Conservation (phyloP, 2,888 invertebrate species). For the Reticulitermes lucifugus region DNA sequence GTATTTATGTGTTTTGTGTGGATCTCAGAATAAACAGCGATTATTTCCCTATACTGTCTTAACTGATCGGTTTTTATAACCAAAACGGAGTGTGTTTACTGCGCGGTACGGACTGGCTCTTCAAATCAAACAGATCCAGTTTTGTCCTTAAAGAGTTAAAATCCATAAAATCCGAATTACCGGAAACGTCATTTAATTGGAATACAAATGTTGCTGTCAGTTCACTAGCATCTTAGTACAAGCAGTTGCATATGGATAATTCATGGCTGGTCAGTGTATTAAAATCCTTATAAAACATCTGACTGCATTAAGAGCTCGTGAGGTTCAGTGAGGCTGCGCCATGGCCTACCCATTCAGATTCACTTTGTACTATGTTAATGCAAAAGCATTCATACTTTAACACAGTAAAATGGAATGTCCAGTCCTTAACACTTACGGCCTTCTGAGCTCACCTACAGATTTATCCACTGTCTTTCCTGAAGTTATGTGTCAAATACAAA, state of each 20-base stretch:
- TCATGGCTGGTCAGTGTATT: neutral
- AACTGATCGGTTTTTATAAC: no score
- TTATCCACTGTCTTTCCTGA: neutral
- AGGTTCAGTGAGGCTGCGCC: neutral
- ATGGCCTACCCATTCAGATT: no score
- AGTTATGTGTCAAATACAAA: conserved; percentile 2
- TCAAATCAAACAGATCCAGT: no score
- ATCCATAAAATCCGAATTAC: no score
- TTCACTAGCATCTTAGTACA: neutral
- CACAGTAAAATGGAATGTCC: conserved; percentile 19
- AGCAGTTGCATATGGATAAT: neutral
- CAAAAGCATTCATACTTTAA: conserved; percentile 13
- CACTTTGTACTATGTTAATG: conserved; percentile 11
- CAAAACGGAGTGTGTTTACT: no score
- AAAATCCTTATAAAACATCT: neutral
- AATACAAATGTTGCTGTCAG: neutral
- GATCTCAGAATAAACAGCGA: no score
- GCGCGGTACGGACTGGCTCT: no score
- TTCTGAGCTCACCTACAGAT: neutral
- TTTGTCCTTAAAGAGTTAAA: no score
- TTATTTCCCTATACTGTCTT: no score
- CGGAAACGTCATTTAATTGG: no score
- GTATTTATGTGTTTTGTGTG: no score
- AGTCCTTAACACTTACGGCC: neutral
- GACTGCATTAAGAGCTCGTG: neutral